Evolutionary conservation across 2,113 vertebrate species (phyloP).

Genomic region (Cathartes aura): DNA sequence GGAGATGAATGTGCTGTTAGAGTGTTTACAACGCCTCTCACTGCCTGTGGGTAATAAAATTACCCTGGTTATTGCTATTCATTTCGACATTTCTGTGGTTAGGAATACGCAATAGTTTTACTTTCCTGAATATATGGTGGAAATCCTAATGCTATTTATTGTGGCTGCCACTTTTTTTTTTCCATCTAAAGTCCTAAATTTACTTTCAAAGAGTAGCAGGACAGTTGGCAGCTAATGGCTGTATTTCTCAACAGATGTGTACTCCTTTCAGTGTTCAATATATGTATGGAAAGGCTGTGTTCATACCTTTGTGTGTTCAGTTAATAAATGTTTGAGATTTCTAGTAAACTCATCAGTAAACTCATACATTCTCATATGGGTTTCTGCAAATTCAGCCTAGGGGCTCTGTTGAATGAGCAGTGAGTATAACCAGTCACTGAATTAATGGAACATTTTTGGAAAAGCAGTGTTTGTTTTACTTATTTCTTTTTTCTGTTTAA

Average conservation of each 20-base stretch:
- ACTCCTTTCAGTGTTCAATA: not conserved
- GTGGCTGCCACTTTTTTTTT: not conserved
- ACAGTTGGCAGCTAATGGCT: not conserved
- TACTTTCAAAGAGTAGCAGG: not conserved
- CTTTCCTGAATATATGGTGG: not conserved
- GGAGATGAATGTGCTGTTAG: conserved; percentile 49
- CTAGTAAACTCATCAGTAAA: not conserved
- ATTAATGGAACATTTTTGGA: not conserved
- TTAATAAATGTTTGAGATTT: conserved; percentile 13
- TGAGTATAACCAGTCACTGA: not conserved
- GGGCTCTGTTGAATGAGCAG: not conserved
- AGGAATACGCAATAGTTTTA: not conserved
- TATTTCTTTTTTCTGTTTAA: conserved; percentile 23
- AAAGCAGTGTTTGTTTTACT: conserved; percentile 1
- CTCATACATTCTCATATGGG: not conserved
- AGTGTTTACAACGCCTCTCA: conserved; percentile 53
- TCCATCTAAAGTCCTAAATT: not conserved
- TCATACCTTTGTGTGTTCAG: not conserved
- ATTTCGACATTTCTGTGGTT: conserved; percentile 12
- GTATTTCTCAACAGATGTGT: not conserved
- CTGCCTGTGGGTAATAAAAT: conserved; percentile 64
- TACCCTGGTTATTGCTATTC: conserved; percentile 54
- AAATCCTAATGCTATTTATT: not conserved
- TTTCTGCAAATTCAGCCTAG: not conserved
- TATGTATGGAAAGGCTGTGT: not conserved